Percentiles rank a stretch among this genome's conserved stretches.
These are phyloP conservation scores for Cercocebus atys DNA, from an alignment of 2,113 vertebrate species.

Conservation along the genomic window DNA sequence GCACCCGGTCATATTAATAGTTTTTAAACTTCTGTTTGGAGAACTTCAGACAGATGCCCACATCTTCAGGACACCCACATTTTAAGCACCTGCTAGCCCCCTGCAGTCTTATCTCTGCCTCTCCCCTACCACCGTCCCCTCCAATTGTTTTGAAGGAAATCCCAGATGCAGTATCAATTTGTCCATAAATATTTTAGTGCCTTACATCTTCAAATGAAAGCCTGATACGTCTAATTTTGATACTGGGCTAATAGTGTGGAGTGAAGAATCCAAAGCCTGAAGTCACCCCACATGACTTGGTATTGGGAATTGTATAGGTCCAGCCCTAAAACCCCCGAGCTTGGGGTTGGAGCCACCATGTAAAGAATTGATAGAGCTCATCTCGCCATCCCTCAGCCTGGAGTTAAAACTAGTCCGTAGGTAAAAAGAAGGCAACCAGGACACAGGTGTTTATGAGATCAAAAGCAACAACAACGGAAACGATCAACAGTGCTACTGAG, in stretches of 20 bases:
- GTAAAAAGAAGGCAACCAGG: neutral
- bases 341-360: neutral
- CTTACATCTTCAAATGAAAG: neutral
- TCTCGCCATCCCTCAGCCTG: too few relatives aligned
- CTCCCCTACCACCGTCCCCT: too few relatives aligned
- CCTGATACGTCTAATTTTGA: neutral
- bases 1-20: neutral
- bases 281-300: fast-evolving
- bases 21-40: neutral
- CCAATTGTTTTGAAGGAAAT: neutral
- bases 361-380: neutral
- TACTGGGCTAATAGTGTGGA: neutral
- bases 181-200: neutral
- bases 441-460: neutral
- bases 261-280: neutral
- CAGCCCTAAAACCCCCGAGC: neutral
- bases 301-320: too few relatives aligned
- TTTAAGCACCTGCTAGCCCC: too few relatives aligned
- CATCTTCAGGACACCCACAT: too few relatives aligned
- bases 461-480: neutral
- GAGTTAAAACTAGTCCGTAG: fast-evolving
- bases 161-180: neutral
- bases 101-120: neutral
- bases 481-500: neutral
- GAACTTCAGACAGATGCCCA: neutral